Evolutionary conservation across 2,113 vertebrate genomes (phyloP).

Genomic region (Trinectes maculatus): DNA sequence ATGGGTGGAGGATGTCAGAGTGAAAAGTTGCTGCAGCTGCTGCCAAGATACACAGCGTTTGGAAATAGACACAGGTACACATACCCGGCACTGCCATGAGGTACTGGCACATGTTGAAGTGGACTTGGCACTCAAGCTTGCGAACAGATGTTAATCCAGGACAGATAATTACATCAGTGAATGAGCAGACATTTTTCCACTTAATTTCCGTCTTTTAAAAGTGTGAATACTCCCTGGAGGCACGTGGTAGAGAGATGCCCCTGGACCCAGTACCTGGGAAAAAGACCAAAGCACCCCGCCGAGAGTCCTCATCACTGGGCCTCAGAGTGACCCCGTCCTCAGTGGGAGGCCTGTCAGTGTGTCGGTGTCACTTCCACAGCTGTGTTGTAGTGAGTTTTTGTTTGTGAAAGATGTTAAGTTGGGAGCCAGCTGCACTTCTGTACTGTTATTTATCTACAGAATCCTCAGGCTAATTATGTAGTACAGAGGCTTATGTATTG

Average conservation of each 20-base stretch:
- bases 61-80: conserved; percentile 79
- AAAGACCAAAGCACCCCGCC: conserved; percentile 58
- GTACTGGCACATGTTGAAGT: conserved; percentile 78
- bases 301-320: conserved; percentile 67
- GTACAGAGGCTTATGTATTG: conserved; percentile 9
- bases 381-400: conserved; percentile 22
- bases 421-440: conserved; percentile 48
- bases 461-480: conserved; percentile 38
- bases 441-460: conserved; percentile 46
- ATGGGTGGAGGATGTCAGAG: conserved; percentile 80
- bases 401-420: conserved; percentile 25
- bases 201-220: conserved; percentile 85
- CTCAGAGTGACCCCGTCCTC: conserved; percentile 60
- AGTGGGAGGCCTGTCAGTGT: conserved; percentile 50
- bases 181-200: conserved; percentile 84
- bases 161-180: conserved; percentile 86
- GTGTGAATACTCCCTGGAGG: conserved; percentile 78
- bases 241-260: conserved; percentile 61
- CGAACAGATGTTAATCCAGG: conserved; percentile 87
- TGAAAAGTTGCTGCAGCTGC: conserved; percentile 74
- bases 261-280: conserved; percentile 67
- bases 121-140: conserved; percentile 79
- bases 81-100: conserved; percentile 65
- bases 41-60: conserved; percentile 81
- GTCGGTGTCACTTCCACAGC: conserved; percentile 37